These are phyloP conservation scores for Pyrochroa serraticornis DNA, from an alignment of 2,888 invertebrate genomes.

Conservation along the genomic window DNA sequence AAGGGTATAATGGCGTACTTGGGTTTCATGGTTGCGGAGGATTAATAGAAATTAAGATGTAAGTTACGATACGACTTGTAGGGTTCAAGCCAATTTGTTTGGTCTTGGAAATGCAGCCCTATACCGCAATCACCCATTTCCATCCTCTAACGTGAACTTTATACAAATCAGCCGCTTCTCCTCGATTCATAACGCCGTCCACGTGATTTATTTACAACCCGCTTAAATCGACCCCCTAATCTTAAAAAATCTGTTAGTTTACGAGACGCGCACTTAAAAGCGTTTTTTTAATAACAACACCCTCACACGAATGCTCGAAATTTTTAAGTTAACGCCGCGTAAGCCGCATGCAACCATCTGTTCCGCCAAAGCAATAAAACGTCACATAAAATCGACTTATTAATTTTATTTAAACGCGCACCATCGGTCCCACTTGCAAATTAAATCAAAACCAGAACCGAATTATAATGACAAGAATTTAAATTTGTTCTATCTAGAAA, in stretches of 20 bases:
- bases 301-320: constrained; percentile 35
- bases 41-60: constrained; percentile 40
- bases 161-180: constrained; percentile 45
- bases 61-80: constrained; percentile 34
- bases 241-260: constrained; percentile 43
- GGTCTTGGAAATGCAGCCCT: constrained; percentile 28
- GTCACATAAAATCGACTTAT: constrained; percentile 40
- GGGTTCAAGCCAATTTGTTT: constrained; percentile 33
- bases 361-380: constrained; percentile 32
- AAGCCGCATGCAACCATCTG: constrained; percentile 44
- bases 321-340: constrained; percentile 37
- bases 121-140: constrained; percentile 47
- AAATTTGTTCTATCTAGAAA: no score
- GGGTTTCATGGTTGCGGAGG: constrained; percentile 33
- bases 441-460: no score
- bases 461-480: no score
- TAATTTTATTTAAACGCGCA: constrained; percentile 37
- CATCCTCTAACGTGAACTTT: constrained; percentile 50
- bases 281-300: constrained; percentile 36
- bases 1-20: constrained; percentile 38
- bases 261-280: constrained; percentile 36
- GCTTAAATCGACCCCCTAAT: constrained; percentile 35
- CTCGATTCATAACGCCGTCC: constrained; percentile 40
- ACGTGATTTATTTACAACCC: constrained; percentile 33
- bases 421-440: no score